Evolutionary conservation across 2,888 invertebrate species (phyloP).

Genomic region (Apamea epomidion): DNA sequence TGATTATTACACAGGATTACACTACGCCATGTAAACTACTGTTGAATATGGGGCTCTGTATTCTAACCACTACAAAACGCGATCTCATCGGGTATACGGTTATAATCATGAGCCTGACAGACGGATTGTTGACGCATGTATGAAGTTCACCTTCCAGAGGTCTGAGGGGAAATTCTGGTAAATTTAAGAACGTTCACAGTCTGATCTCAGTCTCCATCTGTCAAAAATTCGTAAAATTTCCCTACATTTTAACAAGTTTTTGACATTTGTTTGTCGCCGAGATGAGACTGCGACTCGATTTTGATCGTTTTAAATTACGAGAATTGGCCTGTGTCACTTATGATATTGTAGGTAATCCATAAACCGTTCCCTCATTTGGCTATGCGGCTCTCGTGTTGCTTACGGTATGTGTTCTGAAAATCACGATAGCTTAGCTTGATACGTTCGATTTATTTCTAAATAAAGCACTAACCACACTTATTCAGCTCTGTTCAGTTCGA

Average conservation of each 20-base stretch:
- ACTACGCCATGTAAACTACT: background rate
- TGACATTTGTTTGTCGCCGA: too few species aligned
- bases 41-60: background rate
- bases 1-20: constrained; percentile 31
- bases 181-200: too few species aligned
- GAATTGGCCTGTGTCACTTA: too few species aligned
- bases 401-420: background rate
- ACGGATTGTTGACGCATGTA: background rate
- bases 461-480: background rate
- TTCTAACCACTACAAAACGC: constrained; percentile 31
- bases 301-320: too few species aligned
- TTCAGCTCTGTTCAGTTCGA: too few species aligned
- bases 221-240: too few species aligned
- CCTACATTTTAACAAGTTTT: too few species aligned
- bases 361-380: background rate
- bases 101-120: constrained; percentile 23
- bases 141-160: background rate
- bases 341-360: constrained; percentile 1
- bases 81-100: background rate
- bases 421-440: background rate
- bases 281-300: too few species aligned
- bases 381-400: too few species aligned
- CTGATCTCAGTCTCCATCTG: too few species aligned
- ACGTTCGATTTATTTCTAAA: background rate
- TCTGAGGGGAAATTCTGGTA: too few species aligned